Conservation (phyloP, 2,797 vertebrate genomes). For the Tamandua tetradactyla region DNA sequence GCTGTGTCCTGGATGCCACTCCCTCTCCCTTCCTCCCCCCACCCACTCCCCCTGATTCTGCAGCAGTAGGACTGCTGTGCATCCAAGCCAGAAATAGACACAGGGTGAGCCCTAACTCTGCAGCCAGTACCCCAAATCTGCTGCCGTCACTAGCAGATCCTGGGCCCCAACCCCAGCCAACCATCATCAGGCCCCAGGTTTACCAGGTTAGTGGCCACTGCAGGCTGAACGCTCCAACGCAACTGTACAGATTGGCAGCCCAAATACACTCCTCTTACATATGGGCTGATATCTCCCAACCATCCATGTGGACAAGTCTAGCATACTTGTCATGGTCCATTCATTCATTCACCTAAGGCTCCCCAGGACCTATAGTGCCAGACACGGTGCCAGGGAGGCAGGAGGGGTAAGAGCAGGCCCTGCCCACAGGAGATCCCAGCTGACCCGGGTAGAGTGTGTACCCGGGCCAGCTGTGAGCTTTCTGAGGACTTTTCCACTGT, state of each 20-base stretch:
- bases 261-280: neutral
- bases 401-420: neutral
- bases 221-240: neutral
- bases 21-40: no score
- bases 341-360: neutral
- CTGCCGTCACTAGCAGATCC: neutral
- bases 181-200: neutral
- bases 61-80: neutral
- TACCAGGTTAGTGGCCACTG: neutral
- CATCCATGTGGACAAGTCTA: no score
- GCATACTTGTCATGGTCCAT: neutral
- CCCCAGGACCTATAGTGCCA: neutral
- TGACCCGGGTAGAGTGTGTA: neutral
- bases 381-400: neutral
- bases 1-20: no score
- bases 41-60: rapidly evolving
- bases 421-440: rapidly evolving
- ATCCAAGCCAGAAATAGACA: neutral
- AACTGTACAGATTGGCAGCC: neutral
- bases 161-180: neutral
- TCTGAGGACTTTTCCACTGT: neutral
- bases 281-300: neutral
- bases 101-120: neutral
- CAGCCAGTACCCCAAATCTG: rapidly evolving
- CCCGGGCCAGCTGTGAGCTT: neutral